Evolutionary conservation across 2,888 invertebrate species (phyloP).

Genomic region (Ormyrus nitidulus): DNA sequence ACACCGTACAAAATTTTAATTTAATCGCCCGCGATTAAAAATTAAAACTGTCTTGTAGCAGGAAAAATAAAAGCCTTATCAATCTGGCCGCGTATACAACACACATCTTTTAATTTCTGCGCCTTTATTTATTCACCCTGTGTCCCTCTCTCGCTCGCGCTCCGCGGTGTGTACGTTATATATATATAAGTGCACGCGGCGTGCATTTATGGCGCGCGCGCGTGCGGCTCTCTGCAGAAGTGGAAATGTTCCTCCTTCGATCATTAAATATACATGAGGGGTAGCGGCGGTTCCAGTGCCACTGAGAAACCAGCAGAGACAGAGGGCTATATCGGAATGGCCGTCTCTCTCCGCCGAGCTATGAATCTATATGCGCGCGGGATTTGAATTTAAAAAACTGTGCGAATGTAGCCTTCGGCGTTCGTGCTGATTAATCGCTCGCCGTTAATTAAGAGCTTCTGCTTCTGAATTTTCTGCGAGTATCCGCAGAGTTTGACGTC

Average conservation of each 20-base stretch:
- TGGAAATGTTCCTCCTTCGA: slow-evolving; percentile 55
- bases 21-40: slow-evolving; percentile 23
- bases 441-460: slow-evolving; percentile 19
- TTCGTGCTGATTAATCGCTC: slow-evolving; percentile 41
- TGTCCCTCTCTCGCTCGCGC: not conserved
- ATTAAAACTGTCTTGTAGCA: not conserved
- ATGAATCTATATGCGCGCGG: not conserved
- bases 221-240: slow-evolving; percentile 52
- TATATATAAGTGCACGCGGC: not conserved
- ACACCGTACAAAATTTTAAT: not conserved
- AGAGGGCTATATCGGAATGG: slow-evolving; percentile 33
- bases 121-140: slow-evolving; percentile 31
- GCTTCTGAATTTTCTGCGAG: too few species aligned
- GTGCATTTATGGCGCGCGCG: slow-evolving; percentile 48
- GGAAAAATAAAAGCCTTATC: slow-evolving; percentile 38
- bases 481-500: too few species aligned
- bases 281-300: slow-evolving; percentile 16
- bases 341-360: slow-evolving; percentile 3
- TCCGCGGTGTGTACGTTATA: not conserved
- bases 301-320: not conserved
- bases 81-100: slow-evolving; percentile 1
- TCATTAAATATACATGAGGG: slow-evolving; percentile 67
- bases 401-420: slow-evolving; percentile 19
- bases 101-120: slow-evolving; percentile 22
- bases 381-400: slow-evolving; percentile 49